Conservation (phyloP, 2,797 vertebrate genomes). For the Pseudomugil gertrudae region DNA sequence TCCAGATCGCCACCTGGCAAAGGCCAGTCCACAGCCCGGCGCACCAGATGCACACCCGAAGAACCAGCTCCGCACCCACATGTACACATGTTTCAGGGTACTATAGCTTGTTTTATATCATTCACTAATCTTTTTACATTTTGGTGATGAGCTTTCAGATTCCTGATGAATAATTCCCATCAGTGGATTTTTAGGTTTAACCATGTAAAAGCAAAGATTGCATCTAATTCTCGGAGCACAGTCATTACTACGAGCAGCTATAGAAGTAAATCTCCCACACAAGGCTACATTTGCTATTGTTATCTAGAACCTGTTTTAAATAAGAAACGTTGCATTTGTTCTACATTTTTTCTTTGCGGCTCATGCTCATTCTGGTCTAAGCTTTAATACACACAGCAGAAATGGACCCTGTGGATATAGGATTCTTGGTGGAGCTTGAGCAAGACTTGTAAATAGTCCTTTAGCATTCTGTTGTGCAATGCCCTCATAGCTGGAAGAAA, state of each 20-base stretch:
- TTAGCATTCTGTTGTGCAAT: neutral
- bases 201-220: constrained; percentile 52
- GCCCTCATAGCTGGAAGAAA: neutral
- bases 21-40: too few species aligned
- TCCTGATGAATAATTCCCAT: constrained; percentile 59
- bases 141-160: constrained; percentile 46
- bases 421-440: neutral
- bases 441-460: neutral
- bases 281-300: neutral
- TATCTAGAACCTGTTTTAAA: neutral
- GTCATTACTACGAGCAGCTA: neutral
- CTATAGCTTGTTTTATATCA: neutral
- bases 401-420: too few species aligned
- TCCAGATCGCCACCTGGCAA: too few species aligned
- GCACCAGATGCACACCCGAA: too few species aligned
- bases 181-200: constrained; percentile 58
- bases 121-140: constrained; percentile 34
- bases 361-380: neutral
- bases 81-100: constrained; percentile 5
- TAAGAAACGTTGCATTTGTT: neutral
- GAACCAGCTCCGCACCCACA: too few species aligned
- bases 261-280: constrained; percentile 33
- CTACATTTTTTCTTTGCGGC: neutral
- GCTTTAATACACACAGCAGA: neutral
- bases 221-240: constrained; percentile 39